Evolutionary conservation across 2,113 vertebrate species (phyloP).

Genomic region (Hippocampus zosterae): DNA sequence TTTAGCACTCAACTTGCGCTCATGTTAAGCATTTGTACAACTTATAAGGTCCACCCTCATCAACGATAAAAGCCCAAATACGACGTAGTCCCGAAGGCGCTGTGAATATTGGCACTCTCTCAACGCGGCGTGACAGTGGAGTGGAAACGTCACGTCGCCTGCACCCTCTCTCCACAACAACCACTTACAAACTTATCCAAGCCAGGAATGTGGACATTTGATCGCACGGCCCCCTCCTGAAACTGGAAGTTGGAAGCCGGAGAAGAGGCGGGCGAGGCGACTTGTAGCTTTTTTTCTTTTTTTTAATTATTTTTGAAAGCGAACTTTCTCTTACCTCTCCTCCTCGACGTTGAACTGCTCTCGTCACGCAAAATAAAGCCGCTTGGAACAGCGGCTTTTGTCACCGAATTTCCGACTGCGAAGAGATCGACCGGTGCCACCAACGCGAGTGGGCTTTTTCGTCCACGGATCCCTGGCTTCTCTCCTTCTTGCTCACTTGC

Average conservation of each 20-base stretch:
- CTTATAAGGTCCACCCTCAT: neutral
- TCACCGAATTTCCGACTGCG: constrained; percentile 27
- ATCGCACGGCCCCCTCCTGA: neutral
- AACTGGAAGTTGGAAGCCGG: constrained; percentile 41
- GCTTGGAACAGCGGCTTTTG: neutral
- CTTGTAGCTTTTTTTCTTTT: constrained; percentile 53
- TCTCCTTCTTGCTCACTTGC: neutral
- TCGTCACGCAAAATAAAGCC: neutral
- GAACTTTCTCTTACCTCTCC: constrained; percentile 64
- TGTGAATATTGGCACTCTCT: neutral
- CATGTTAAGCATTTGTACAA: neutral
- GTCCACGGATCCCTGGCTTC: constrained; percentile 18
- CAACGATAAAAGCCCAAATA: neutral
- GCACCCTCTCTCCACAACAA: neutral
- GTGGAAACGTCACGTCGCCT: constrained; percentile 1
- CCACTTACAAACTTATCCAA: neutral
- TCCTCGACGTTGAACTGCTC: neutral
- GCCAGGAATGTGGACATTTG: constrained; percentile 4
- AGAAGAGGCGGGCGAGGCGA: constrained; percentile 35
- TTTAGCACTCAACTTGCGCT: neutral
- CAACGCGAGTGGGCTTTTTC: constrained; percentile 34
- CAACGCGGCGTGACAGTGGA: neutral
- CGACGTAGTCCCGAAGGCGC: neutral
- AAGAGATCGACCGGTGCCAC: constrained; percentile 24
- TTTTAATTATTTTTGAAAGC: neutral